Percentiles rank a stretch among this genome's conserved stretches.
Evolutionary conservation across 1,140 invertebrate genomes (phyloP).

Genomic region (Akabosia matsudoensis): DNA sequence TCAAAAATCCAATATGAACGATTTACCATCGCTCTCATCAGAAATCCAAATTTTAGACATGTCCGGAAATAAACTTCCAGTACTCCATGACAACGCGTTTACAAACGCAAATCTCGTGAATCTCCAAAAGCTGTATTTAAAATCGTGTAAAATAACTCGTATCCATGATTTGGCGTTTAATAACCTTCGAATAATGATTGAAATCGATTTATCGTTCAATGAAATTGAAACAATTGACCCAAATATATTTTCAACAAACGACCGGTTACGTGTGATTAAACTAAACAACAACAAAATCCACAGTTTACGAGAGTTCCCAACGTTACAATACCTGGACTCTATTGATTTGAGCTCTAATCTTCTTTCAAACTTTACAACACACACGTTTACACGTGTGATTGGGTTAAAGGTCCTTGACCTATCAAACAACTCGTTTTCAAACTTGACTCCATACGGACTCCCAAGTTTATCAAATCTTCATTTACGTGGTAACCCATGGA

Average conservation of each 20-base stretch:
- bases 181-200: constrained; percentile 6
- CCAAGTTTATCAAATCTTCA: not conserved
- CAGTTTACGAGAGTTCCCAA: not conserved
- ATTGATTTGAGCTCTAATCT: not conserved
- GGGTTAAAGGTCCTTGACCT: not conserved
- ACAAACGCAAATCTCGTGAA: not conserved
- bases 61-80: not conserved
- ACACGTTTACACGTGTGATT: not conserved
- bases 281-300: constrained; percentile 2
- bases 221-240: not conserved
- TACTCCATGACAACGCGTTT: constrained; percentile 7
- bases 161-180: constrained; percentile 1
- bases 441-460: not conserved
- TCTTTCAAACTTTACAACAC: not conserved
- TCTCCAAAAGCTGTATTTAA: constrained; percentile 1
- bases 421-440: not conserved
- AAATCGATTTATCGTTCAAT: not conserved
- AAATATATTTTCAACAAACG: not conserved
- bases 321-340: not conserved
- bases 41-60: constrained; percentile 1
- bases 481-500: not conserved
- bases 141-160: not conserved
- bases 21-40: not conserved
- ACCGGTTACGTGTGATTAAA: not conserved
- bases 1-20: constrained; percentile 7